Conservation (phyloP, 2,888 invertebrate species). For the Drosophila colorata region DNA sequence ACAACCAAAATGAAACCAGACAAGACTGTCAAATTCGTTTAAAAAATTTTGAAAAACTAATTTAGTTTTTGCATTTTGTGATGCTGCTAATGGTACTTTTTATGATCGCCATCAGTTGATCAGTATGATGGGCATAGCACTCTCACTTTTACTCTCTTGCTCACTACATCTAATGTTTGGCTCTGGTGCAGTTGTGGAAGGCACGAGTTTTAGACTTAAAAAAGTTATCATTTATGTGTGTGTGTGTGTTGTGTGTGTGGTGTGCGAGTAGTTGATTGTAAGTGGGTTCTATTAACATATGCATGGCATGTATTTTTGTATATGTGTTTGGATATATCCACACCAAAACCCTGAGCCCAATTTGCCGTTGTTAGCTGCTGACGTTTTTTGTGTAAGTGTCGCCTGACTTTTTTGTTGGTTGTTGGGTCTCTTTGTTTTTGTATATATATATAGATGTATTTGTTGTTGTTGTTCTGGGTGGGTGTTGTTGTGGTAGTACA, state of each 20-base stretch:
- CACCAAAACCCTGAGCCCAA: slow-evolving; percentile 59
- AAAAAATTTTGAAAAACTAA: slow-evolving; percentile 22
- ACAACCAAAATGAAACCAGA: slow-evolving; percentile 17
- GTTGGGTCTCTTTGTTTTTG: slow-evolving; percentile 1
- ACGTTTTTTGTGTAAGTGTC: slow-evolving; percentile 44
- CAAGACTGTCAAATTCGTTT: slow-evolving; percentile 37
- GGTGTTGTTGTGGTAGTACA: slow-evolving; percentile 47
- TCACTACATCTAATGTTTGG: slow-evolving; percentile 19
- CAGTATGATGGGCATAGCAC: slow-evolving; percentile 5
- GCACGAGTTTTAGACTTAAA: slow-evolving; percentile 48
- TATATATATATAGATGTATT: slow-evolving; percentile 12
- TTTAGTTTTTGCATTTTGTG: slow-evolving; percentile 1
- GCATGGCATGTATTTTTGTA: slow-evolving; percentile 31
- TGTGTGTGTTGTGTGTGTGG: slow-evolving; percentile 27
- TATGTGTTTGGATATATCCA: slow-evolving; percentile 33
- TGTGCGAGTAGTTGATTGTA: slow-evolving; percentile 34
- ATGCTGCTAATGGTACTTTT: slow-evolving; percentile 6
- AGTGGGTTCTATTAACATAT: slow-evolving; percentile 55
- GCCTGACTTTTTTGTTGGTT: slow-evolving; percentile 32
- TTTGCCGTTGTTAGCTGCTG: slow-evolving; percentile 49
- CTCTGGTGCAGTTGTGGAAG: slow-evolving; percentile 49
- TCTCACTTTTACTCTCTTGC: slow-evolving; percentile 21
- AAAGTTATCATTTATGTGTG: slow-evolving; percentile 16
- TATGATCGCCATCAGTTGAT: slow-evolving; percentile 21
- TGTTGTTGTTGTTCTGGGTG: slow-evolving; percentile 61